Percentiles rank a stretch among this genome's conserved stretches.
These are phyloP conservation scores for Ammospiza nelsoni DNA, from an alignment of 2,113 vertebrate genomes.

Conservation along the genomic window DNA sequence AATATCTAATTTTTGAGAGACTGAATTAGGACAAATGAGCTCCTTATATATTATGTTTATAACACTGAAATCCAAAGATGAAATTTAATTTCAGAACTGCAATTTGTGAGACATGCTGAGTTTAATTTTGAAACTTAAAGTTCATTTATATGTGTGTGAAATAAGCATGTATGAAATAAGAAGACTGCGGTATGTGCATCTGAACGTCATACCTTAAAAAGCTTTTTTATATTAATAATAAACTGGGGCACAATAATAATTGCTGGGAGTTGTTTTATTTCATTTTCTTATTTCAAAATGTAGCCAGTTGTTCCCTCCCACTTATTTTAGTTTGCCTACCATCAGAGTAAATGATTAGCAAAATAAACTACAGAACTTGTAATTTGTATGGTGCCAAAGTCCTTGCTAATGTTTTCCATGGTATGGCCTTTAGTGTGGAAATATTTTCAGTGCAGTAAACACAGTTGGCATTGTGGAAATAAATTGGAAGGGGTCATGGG, in stretches of 20 bases:
- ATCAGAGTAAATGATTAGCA: background rate
- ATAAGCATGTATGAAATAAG: background rate
- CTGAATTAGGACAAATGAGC: background rate
- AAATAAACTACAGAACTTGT: background rate
- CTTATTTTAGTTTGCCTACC: background rate
- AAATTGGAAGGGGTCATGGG: background rate
- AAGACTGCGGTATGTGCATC: background rate
- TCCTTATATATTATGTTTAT: background rate
- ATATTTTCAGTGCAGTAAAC: slow-evolving; percentile 25
- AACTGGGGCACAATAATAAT: background rate
- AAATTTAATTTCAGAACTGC: background rate
- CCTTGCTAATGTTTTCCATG: background rate
- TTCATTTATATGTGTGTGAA: background rate
- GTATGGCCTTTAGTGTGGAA: background rate
- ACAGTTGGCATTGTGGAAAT: background rate
- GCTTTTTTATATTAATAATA: background rate
- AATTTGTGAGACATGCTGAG: background rate
- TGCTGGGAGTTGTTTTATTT: background rate
- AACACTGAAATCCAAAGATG: background rate
- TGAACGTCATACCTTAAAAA: background rate
- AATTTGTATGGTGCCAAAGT: background rate
- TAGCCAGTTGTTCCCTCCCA: background rate
- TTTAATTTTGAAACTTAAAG: background rate
- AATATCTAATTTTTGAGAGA: background rate
- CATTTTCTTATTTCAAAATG: background rate